A percentile compares a stretch with the other conserved stretches of the same genome.
Evolutionary conservation across 2,797 vertebrate species (phyloP).

Genomic region (Lophius americanus): DNA sequence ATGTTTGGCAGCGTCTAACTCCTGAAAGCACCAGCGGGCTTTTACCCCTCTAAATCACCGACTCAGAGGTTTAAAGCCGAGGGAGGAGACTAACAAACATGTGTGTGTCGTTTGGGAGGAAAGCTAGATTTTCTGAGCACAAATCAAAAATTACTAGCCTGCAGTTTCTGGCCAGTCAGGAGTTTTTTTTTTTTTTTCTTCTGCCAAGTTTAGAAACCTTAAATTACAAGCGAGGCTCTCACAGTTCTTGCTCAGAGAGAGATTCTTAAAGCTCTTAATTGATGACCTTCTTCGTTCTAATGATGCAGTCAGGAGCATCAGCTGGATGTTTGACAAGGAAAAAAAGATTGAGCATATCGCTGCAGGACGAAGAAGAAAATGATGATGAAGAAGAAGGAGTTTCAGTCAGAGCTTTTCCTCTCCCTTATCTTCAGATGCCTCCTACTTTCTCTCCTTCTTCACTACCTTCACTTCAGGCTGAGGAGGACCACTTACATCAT

Average conservation of each 20-base stretch:
- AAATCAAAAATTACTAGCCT: neutral
- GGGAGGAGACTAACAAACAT: neutral
- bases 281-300: neutral
- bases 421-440: neutral
- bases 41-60: constrained; percentile 12
- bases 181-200: neutral
- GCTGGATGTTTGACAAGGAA: neutral
- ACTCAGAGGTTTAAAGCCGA: constrained; percentile 3
- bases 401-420: neutral
- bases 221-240: neutral
- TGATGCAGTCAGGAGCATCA: neutral
- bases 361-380: too few relatives aligned
- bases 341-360: too few relatives aligned
- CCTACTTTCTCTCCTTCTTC: neutral
- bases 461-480: constrained; percentile 9
- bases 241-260: neutral
- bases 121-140: neutral
- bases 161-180: neutral
- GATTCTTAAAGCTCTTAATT: neutral
- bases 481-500: constrained; percentile 47
- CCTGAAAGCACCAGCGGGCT: constrained; percentile 15
- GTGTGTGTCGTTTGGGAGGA: neutral
- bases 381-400: neutral
- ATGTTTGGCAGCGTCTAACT: constrained; percentile 19
- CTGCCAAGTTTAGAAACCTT: neutral